Evolutionary conservation across 2,797 vertebrate species (phyloP), one percentile per base, ranked within the genome.

Genomic region (Coilia nasus): DNA sequence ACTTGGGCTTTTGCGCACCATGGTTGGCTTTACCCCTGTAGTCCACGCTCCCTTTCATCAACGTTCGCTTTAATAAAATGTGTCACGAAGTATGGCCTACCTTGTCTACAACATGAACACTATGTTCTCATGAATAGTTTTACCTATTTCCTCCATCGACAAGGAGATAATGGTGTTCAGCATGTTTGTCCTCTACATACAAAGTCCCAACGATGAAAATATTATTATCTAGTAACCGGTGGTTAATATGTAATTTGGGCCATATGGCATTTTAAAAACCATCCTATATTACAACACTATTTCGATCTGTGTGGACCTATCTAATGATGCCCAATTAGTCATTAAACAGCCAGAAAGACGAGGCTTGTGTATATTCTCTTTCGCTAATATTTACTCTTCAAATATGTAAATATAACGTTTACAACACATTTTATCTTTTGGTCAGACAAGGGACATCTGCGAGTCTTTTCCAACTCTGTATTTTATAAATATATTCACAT

Each of bases 171-270:
- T 91, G 94, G 93, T 94, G 93, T 96, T 94, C 93, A 94, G 90
- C 92, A 91, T 91, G 92, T 82, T 86, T 90, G 86, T 89, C 83
- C 90, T 90, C 90, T 87, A 92, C 93, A 85, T 91, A 81, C 84
- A 85, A 87, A 87, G 87, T 89, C 92, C 92, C 91, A 90, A 93
- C 92, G 75, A 83, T 86, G 85, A 88, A 86, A 90, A 92, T 91
- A 92, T 93, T 93, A 94, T 92, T 92, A 90, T 90, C 92, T 92
- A 92, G 91, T 91, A 92, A 91, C 93, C 91, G 90, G 84, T 92
- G 96, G 98, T 98, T 99, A 98, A 98, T 98, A 93, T 98, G 96
- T 99, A 99, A 99, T 99, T 97, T 96, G 91, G 94, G 92, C 96
- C 98, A 99, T 98, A 99, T 99, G 98, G 97, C 95, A 95, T 96